phyloP scores from a whole-genome alignment of 1,140 invertebrate species.

The Drosophila malerkotliana region DNA sequence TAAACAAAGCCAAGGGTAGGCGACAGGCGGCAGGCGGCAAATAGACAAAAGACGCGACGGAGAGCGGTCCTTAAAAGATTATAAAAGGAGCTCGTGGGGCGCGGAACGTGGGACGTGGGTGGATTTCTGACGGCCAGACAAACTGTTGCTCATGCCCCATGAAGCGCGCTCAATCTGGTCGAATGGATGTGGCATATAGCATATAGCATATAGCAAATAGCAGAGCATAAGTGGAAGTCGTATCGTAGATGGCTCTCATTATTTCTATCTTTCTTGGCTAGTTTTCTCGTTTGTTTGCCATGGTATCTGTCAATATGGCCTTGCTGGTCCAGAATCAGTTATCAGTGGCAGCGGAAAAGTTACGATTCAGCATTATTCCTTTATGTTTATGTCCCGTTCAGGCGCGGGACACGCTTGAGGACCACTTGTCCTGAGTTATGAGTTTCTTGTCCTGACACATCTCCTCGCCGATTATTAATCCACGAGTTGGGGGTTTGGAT shows the following conservation, averaged over 20 bases:
- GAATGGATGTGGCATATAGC: not conserved
- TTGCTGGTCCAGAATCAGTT: constrained; percentile 1
- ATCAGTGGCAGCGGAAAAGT: constrained; percentile 21
- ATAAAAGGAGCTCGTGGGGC: constrained; percentile 53
- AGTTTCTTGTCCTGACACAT: constrained; percentile 47
- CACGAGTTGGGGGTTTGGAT: not conserved
- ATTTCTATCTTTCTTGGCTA: constrained; percentile 26
- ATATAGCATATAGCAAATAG: not conserved
- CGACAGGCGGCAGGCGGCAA: constrained; percentile 46
- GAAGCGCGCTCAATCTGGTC: constrained; percentile 8
- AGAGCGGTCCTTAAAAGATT: constrained; percentile 70
- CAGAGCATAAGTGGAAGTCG: constrained; percentile 40
- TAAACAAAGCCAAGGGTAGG: constrained; percentile 52
- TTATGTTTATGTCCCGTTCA: constrained; percentile 40
- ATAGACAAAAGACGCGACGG: constrained; percentile 68
- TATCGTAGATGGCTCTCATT: constrained; percentile 40
- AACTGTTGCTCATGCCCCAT: constrained; percentile 50
- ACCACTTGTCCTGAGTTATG: constrained; percentile 37
- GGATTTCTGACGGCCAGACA: constrained; percentile 39
- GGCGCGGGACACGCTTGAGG: constrained; percentile 11
- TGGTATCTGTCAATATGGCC: constrained; percentile 20
- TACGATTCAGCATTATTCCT: constrained; percentile 45
- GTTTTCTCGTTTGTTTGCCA: constrained; percentile 6
- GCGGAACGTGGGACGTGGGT: constrained; percentile 14
- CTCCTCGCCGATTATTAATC: constrained; percentile 9